Evolutionary conservation across 2,113 vertebrate species (phyloP), one percentile per base, ranked within the genome.

Genomic region (Pterocles orientalis): DNA sequence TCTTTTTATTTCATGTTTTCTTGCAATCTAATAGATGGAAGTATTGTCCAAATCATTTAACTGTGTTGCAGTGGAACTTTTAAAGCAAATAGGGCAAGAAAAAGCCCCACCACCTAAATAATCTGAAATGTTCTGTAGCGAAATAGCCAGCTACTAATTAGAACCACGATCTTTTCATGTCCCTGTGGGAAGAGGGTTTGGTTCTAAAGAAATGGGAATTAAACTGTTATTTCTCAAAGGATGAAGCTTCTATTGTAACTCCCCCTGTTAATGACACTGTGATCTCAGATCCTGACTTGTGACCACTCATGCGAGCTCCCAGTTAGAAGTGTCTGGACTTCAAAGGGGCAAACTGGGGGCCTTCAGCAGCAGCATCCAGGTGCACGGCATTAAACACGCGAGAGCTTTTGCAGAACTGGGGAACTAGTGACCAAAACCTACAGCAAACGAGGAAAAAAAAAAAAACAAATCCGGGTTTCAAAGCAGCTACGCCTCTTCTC

Each of bases 121-220:
- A 97, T 86, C 94, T 90, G 88, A 94, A 96, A 92, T 43, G 85
- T 95, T 97, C 96, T 95, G 80, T 54, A 97, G 69, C 85, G 95
- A 96, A 98, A 96, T 92, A 66, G 80, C 92, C 96, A 97, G 88
- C 91, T 96, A 82, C 88, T 97, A 97, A 98, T 89, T 95, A 94
- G 95, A 97, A 98, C 93, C 96, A 97, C 94, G 93, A 45, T 53
- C 77, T 86, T 96, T 87, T 93, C 94, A 95, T 48, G 34, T 77
- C 94, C 82, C 93, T 88, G 31, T 54, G 95, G 93, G 71, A 97
- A 96, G 51, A 96, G 25, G 54, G 90, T 71, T 81, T 91, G 85
- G 25, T 88, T 95, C 92, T 75, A 66, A 48, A 71, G 76, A 75
- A 88, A 91, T 14, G 0, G 0, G 48, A 83, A 65, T 88, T 34